Conservation (phyloP, 2,888 invertebrate species). For the Eledone cirrhosa region DNA sequence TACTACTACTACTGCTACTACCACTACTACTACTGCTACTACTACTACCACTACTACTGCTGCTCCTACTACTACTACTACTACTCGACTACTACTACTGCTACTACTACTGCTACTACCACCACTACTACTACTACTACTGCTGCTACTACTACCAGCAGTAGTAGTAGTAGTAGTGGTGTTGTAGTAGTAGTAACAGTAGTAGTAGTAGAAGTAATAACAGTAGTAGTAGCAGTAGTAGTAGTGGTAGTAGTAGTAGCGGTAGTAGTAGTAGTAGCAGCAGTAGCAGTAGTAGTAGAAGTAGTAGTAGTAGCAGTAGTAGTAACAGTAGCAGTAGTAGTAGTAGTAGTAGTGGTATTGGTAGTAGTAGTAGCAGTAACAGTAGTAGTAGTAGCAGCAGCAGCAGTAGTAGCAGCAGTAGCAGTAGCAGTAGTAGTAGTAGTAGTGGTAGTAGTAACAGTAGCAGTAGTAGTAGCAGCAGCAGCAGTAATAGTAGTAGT, state of each 20-base stretch:
- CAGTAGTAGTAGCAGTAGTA: slow-evolving; percentile 38
- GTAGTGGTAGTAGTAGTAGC: slow-evolving; percentile 33
- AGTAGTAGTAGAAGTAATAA: too few species aligned
- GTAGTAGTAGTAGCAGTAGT: slow-evolving; percentile 39
- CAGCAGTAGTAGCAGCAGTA: slow-evolving; percentile 34
- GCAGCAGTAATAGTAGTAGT: slow-evolving; percentile 31
- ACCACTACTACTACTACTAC: too few species aligned
- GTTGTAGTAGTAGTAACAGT: too few species aligned
- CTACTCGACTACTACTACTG: too few species aligned
- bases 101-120: too few species aligned
- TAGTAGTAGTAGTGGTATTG: too few species aligned
- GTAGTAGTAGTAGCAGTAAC: slow-evolving; percentile 33
- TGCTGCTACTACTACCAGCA: slow-evolving; percentile 22
- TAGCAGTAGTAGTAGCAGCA: slow-evolving; percentile 33
- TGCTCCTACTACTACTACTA: too few species aligned
- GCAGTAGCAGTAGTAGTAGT: slow-evolving; percentile 33
- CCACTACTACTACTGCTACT: too few species aligned
- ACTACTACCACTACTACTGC: too few species aligned
- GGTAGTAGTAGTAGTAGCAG: slow-evolving; percentile 40
- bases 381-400: slow-evolving; percentile 34
- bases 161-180: too few species aligned
- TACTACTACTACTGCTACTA: too few species aligned
- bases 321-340: slow-evolving; percentile 37
- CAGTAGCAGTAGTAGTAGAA: slow-evolving; percentile 42
- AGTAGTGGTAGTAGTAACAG: slow-evolving; percentile 31